These are phyloP conservation scores for Thumatha senex DNA, from an alignment of 2,888 invertebrate species.

Conservation along the genomic window DNA sequence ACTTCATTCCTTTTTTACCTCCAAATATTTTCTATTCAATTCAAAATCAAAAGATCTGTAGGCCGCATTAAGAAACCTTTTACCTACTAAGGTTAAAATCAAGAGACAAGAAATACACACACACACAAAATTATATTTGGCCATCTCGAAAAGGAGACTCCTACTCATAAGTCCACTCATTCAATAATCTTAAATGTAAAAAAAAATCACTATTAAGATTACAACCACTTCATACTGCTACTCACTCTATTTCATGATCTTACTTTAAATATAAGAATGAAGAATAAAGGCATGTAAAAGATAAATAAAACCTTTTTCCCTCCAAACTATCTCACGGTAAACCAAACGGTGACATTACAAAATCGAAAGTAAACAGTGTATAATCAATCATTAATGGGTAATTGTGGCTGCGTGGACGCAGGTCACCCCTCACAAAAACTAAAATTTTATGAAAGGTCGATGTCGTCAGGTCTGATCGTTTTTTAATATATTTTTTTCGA, in stretches of 20 bases:
- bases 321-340: conserved; percentile 45
- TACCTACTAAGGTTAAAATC: too few species aligned
- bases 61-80: too few species aligned
- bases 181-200: background rate
- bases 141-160: too few species aligned
- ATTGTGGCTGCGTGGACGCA: conserved; percentile 45
- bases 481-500: conserved; percentile 51
- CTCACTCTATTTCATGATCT: background rate
- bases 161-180: too few species aligned
- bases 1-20: too few species aligned
- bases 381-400: conserved; percentile 77
- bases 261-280: background rate
- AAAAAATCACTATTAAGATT: conserved; percentile 24
- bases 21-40: too few species aligned
- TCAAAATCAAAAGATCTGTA: too few species aligned
- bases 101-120: too few species aligned
- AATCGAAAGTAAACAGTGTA: conserved; percentile 69
- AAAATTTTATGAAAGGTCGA: conserved; percentile 68
- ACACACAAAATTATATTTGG: too few species aligned
- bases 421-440: conserved; percentile 54
- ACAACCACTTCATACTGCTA: background rate
- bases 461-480: conserved; percentile 61
- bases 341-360: conserved; percentile 64
- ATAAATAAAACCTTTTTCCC: conserved; percentile 10
- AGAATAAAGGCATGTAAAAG: background rate